Evolutionary conservation across 2,113 vertebrate species (phyloP).

Genomic region (Rallus limicola): DNA sequence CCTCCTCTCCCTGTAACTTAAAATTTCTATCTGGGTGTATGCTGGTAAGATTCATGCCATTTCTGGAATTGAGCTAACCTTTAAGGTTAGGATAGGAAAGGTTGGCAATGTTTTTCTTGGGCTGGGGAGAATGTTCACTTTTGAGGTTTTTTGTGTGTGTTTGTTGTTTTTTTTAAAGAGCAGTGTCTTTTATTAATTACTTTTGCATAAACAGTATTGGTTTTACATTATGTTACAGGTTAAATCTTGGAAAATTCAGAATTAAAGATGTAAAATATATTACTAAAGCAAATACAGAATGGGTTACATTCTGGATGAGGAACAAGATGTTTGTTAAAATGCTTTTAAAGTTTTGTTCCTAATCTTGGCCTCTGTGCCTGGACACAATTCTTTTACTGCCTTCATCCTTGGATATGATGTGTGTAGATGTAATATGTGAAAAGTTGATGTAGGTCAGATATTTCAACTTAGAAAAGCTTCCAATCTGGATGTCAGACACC

Average conservation of each 20-base stretch:
- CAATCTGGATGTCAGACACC: neutral
- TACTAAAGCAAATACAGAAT: neutral
- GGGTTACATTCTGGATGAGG: neutral
- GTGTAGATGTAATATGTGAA: neutral
- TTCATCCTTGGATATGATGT: neutral
- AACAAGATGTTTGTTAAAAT: neutral
- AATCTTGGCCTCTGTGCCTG: neutral
- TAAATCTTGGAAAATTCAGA: neutral
- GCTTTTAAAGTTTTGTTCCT: neutral
- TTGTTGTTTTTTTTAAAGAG: neutral
- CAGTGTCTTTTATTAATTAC: neutral
- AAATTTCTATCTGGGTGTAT: neutral
- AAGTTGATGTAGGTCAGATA: neutral
- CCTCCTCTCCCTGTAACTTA: neutral
- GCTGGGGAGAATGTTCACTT: neutral
- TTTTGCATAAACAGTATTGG: neutral
- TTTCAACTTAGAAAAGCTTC: neutral
- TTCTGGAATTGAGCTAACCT: constrained; percentile 37
- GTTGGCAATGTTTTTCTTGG: neutral
- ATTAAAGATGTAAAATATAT: neutral
- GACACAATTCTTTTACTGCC: neutral
- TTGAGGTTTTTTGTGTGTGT: too few relatives aligned
- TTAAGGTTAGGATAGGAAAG: neutral
- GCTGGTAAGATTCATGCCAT: neutral
- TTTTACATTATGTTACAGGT: neutral